Base-by-base conservation (phyloP, 1,140 invertebrate species). In the Anagrus nilaparvatae region DNA sequence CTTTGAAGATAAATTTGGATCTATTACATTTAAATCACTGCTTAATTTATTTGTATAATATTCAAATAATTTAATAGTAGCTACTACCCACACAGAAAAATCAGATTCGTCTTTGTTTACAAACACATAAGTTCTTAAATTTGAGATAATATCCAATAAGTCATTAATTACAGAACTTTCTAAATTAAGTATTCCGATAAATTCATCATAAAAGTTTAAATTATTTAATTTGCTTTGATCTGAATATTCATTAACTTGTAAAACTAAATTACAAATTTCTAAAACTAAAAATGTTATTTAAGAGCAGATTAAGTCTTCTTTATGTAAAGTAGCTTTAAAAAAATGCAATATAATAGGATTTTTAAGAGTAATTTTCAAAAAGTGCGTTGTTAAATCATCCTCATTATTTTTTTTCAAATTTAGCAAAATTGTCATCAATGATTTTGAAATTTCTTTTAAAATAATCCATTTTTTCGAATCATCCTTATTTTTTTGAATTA, bases 281-380 rank as follows among this genome's bases (percentile, higher is more conserved):
- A 71, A 40, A 14, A 77, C 44, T 44, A 70, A 66, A 33, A 59
- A 50, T 1, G 71, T 76, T 2, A 70, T 51, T 35, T 65, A 50
- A 45, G 60, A 55, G 47, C 59, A 55, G 9, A 53, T 55, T 1
- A 19, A 13, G 25, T 53, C 35, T 33, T 61, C 52, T 24, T 56
- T 56, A 50, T 69, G 67, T 46, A 67, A 52, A 14, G 72, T 48
- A 18, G 70, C 64, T 40, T 66, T 66, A 49, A 76, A 77, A 51
- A 70, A 70, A 49, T 72, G 62, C 4, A 78, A 48, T 32, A 78
- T 48, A 40, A 67, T 56, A 18, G 70, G 65, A 59, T 77, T 69
- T 46, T 65, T 69, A 13, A 75, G 69, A 36, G 75, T 51, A 39
- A 17, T 52, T 33, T 50, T 55, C 25, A 24, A 43, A 35, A 53